phyloP scores from a whole-genome alignment of 2,888 invertebrate species.

The Cheilosia grossa region DNA sequence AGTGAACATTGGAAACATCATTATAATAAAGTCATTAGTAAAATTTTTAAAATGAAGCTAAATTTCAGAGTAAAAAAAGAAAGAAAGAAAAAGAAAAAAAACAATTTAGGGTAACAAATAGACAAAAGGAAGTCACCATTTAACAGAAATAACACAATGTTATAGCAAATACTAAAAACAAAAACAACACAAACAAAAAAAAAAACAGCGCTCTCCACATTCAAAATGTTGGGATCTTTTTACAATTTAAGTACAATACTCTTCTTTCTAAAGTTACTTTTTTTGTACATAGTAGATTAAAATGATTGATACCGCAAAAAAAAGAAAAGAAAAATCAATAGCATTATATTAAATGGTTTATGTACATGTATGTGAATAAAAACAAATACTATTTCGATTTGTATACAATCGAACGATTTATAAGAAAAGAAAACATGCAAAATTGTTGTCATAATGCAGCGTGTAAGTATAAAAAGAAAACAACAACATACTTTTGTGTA shows the following conservation, averaged over 20 bases:
- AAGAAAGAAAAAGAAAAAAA: conserved; percentile 8
- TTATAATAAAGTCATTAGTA: conserved; percentile 72
- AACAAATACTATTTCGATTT: conserved; percentile 54
- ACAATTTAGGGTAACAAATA: conserved; percentile 38
- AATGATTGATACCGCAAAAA: conserved; percentile 38
- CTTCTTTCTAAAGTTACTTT: conserved; percentile 66
- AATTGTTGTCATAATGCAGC: conserved; percentile 56
- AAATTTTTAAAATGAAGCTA: conserved; percentile 67
- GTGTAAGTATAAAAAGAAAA: conserved; percentile 50
- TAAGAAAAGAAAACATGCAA: conserved; percentile 46
- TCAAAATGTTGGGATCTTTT: conserved; percentile 72
- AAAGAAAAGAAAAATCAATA: conserved; percentile 41
- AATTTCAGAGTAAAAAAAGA: conserved; percentile 45
- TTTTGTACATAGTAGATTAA: conserved; percentile 70
- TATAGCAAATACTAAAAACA: conserved; percentile 66
- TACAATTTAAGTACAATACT: conserved; percentile 74
- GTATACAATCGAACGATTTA: conserved; percentile 51
- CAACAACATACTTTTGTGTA: conserved; percentile 67
- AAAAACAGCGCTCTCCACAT: conserved; percentile 66
- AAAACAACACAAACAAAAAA: conserved; percentile 14
- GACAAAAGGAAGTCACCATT: conserved; percentile 54
- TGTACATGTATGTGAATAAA: conserved; percentile 61
- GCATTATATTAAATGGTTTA: conserved; percentile 49
- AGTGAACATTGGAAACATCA: conserved; percentile 28
- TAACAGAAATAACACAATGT: conserved; percentile 67